phyloP scores from a whole-genome alignment of 2,797 vertebrate genomes.

The Ptychobarbus kaznakovi region DNA sequence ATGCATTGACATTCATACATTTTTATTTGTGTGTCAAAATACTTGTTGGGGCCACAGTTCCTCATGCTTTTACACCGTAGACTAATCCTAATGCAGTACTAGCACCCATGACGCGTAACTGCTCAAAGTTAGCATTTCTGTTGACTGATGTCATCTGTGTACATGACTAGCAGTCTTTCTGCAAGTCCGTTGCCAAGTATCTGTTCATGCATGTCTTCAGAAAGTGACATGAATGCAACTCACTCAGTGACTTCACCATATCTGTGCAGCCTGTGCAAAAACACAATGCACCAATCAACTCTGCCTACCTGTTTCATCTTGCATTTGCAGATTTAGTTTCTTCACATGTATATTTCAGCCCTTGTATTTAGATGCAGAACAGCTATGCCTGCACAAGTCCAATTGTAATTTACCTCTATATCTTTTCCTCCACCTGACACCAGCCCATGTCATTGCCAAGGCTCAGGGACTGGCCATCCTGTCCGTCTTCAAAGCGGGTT shows the following conservation, averaged over 20 bases:
- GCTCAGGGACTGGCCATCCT: constrained; percentile 93
- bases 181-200: constrained; percentile 34
- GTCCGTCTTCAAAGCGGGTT: constrained; percentile 94
- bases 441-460: constrained; percentile 94
- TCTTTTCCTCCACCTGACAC: constrained; percentile 6
- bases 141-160: constrained; percentile 49
- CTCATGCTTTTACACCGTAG: background rate
- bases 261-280: constrained; percentile 23
- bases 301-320: constrained; percentile 34
- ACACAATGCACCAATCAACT: constrained; percentile 30
- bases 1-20: background rate
- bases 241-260: constrained; percentile 31
- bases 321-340: background rate
- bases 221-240: constrained; percentile 42
- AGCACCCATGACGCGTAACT: constrained; percentile 10
- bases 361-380: background rate
- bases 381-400: constrained; percentile 11
- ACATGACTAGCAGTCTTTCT: constrained; percentile 36
- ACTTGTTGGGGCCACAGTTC: background rate
- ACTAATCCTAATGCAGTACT: background rate
- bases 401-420: background rate
- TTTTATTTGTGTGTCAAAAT: constrained; percentile 3
- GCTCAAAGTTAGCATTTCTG: constrained; percentile 44
- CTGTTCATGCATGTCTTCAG: constrained; percentile 48
- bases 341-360: background rate